Percentiles rank a stretch among this genome's conserved stretches.
These are phyloP conservation scores for Azemiops feae DNA, from an alignment of 2,113 vertebrate genomes.

Conservation along the genomic window DNA sequence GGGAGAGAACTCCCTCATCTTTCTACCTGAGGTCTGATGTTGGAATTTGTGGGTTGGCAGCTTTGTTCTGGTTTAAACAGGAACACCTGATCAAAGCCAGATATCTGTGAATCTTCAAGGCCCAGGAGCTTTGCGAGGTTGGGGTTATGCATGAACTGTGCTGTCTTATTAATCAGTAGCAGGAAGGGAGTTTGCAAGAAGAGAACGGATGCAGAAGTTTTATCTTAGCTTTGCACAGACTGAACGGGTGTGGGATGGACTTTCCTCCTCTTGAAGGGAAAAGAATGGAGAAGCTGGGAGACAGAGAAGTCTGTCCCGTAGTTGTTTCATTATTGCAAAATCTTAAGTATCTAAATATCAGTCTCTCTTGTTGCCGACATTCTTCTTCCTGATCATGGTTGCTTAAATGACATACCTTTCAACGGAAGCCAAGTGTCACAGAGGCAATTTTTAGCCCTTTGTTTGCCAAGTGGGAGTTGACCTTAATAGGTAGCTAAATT, in stretches of 20 bases:
- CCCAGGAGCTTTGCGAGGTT: too few relatives aligned
- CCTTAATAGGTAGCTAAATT: not conserved
- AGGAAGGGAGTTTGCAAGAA: not conserved
- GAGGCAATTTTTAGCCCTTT: not conserved
- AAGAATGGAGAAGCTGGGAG: not conserved
- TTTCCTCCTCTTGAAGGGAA: not conserved
- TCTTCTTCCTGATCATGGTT: not conserved
- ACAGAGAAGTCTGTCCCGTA: not conserved
- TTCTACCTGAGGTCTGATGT: not conserved
- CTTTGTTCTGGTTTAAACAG: not conserved
- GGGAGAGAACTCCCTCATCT: not conserved
- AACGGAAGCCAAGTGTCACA: not conserved
- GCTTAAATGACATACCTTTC: not conserved
- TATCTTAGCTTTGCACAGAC: constrained; percentile 1
- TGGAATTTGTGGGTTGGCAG: not conserved
- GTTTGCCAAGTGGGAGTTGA: not conserved
- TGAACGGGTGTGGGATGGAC: not conserved
- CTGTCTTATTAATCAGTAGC: not conserved
- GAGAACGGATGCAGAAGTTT: not conserved
- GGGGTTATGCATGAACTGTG: too few relatives aligned
- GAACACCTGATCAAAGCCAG: not conserved
- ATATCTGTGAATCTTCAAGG: not conserved
- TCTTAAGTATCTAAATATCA: not conserved
- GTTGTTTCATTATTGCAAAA: not conserved
- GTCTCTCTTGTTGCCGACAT: not conserved